A percentile compares a stretch with the other conserved stretches of the same genome.
These are phyloP conservation scores for Fragum whitleyi DNA, from an alignment of 2,888 invertebrate species.

Conservation along the genomic window DNA sequence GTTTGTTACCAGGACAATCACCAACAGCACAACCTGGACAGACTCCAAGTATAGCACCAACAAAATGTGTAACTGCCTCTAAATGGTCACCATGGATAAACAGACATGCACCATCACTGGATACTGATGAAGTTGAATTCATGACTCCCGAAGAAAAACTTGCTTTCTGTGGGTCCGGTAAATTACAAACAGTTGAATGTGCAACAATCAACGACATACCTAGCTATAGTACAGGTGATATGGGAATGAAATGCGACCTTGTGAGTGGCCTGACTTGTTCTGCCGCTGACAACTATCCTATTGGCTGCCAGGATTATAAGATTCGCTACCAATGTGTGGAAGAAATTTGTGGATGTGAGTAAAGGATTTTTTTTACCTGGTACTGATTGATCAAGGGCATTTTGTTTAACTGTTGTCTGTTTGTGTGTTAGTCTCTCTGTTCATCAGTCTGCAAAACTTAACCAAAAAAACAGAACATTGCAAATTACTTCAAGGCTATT, in stretches of 20 bases:
- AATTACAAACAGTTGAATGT: slow-evolving; percentile 80
- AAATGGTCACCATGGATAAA: slow-evolving; percentile 77
- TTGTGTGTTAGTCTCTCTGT: too few relatives aligned
- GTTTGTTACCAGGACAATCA: slow-evolving; percentile 29
- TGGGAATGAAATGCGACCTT: slow-evolving; percentile 84
- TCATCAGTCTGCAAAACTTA: too few relatives aligned
- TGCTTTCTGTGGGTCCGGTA: slow-evolving; percentile 75
- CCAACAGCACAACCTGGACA: slow-evolving; percentile 45
- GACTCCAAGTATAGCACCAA: slow-evolving; percentile 44
- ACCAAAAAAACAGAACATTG: too few relatives aligned
- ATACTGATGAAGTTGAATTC: slow-evolving; percentile 71
- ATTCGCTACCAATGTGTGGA: slow-evolving; percentile 79
- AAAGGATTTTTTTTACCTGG: too few relatives aligned
- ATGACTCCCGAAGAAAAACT: slow-evolving; percentile 63
- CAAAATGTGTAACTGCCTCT: slow-evolving; percentile 38
- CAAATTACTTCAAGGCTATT: too few relatives aligned
- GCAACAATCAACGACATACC: slow-evolving; percentile 69
- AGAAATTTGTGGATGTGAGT: slow-evolving; percentile 46
- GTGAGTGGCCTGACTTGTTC: slow-evolving; percentile 90
- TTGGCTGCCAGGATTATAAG: slow-evolving; percentile 81
- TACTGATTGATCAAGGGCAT: too few relatives aligned
- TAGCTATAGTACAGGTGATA: slow-evolving; percentile 74
- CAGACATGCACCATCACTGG: slow-evolving; percentile 68
- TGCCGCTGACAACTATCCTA: slow-evolving; percentile 74
- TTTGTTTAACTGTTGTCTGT: too few relatives aligned